Evolutionary conservation across 1,140 invertebrate genomes (phyloP).

Genomic region (Eulimnadia texana): DNA sequence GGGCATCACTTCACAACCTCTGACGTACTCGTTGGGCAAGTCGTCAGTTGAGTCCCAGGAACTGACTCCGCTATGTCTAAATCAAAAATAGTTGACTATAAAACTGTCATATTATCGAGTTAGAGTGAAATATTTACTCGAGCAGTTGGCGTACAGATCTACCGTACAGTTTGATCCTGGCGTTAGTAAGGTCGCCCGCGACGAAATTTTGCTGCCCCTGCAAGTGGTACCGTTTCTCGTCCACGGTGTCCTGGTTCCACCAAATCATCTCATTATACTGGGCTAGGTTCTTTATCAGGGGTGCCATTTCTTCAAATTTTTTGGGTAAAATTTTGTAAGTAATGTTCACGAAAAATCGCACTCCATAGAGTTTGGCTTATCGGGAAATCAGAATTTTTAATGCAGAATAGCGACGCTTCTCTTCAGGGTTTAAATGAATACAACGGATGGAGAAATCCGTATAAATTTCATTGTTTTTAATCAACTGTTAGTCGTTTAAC

Average conservation of each 20-base stretch:
- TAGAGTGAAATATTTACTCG: too few species aligned
- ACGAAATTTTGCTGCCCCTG: too few species aligned
- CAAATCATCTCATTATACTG: background rate
- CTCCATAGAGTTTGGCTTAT: background rate
- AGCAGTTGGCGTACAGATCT: too few species aligned
- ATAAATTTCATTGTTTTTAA: too few species aligned
- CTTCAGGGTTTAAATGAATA: too few species aligned
- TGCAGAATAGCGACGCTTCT: too few species aligned
- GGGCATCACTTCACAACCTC: background rate
- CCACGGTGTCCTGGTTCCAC: background rate
- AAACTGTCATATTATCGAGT: too few species aligned
- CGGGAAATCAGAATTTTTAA: too few species aligned
- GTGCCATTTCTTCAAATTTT: background rate
- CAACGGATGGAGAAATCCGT: too few species aligned
- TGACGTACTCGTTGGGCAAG: background rate
- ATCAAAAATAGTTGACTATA: too few species aligned
- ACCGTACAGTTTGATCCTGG: background rate
- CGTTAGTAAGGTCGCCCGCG: background rate
- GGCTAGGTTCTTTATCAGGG: background rate
- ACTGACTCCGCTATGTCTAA: background rate
- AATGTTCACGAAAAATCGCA: too few species aligned
- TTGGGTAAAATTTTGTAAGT: background rate
- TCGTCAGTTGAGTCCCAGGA: background rate
- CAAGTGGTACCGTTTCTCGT: background rate
- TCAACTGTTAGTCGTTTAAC: too few species aligned